Conservation (phyloP, 2,797 vertebrate species). For the Hybognathus amarus region DNA sequence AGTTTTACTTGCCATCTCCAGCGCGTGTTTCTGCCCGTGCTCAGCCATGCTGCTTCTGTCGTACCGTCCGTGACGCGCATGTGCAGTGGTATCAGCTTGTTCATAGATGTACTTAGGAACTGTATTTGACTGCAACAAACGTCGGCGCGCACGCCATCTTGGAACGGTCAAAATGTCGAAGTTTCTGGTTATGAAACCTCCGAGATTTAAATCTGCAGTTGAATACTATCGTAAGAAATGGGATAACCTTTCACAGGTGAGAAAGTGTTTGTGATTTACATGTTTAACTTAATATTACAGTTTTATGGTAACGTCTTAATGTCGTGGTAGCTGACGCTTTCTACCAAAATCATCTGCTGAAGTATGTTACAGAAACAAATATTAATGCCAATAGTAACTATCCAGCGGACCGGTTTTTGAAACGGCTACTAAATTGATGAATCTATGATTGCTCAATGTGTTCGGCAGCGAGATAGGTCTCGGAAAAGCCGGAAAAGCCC, state of each 20-base stretch:
- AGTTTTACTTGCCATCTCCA: constrained; percentile 20
- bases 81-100: neutral
- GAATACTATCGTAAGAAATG: neutral
- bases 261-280: neutral
- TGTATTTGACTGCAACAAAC: neutral
- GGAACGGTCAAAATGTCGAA: neutral
- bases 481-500: no score
- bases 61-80: neutral
- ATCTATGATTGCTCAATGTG: neutral
- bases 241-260: neutral
- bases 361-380: neutral
- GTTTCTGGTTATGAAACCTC: no score
- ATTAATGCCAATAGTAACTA: neutral
- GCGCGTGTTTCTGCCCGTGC: neutral
- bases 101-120: rapidly evolving
- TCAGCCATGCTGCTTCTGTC: neutral
- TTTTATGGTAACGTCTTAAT: neutral
- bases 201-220: no score
- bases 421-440: no score
- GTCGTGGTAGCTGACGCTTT: neutral
- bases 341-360: neutral
- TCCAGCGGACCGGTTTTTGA: no score
- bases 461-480: neutral
- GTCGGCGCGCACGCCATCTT: neutral
- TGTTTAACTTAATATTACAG: neutral